Evolutionary conservation across 2,888 invertebrate species (phyloP).

Genomic region (Penaeus monodon): DNA sequence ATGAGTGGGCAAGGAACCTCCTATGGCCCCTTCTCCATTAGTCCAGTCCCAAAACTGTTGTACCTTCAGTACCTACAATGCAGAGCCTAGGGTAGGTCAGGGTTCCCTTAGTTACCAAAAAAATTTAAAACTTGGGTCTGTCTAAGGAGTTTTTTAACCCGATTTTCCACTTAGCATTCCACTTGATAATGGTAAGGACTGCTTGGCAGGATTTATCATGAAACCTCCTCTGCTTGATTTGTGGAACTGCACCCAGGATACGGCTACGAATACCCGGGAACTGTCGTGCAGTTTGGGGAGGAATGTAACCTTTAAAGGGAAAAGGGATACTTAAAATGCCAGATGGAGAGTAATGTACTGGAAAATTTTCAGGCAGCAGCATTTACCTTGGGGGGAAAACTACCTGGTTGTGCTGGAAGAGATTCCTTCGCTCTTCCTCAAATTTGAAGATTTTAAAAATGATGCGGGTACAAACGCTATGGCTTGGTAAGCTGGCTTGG

Average conservation of each 20-base stretch:
- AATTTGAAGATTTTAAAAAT: neutral
- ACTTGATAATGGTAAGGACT: slow-evolving; percentile 4
- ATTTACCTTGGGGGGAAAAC: neutral
- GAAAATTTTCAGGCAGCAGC: neutral
- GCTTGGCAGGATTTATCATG: slow-evolving; percentile 20
- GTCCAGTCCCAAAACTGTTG: neutral
- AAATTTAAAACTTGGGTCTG: neutral
- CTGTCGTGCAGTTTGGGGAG: slow-evolving; percentile 18
- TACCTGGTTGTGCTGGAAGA: neutral
- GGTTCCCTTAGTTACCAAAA: neutral
- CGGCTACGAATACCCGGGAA: slow-evolving; percentile 5
- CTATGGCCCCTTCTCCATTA: slow-evolving; percentile 19
- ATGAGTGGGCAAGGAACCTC: neutral
- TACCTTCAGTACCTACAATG: slow-evolving; percentile 16
- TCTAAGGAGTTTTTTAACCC: neutral
- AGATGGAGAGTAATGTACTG: too few relatives aligned
- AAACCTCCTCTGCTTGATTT: neutral
- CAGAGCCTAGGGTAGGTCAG: slow-evolving; percentile 11
- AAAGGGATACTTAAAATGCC: fast-evolving
- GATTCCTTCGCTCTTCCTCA: neutral
- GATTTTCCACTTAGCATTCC: neutral
- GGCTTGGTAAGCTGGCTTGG: neutral
- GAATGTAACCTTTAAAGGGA: neutral
- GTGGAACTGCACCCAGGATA: slow-evolving; percentile 8
- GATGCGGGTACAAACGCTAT: neutral